Conservation (phyloP, 92 coral and sea anemone species). For the Porites cylindrica region DNA sequence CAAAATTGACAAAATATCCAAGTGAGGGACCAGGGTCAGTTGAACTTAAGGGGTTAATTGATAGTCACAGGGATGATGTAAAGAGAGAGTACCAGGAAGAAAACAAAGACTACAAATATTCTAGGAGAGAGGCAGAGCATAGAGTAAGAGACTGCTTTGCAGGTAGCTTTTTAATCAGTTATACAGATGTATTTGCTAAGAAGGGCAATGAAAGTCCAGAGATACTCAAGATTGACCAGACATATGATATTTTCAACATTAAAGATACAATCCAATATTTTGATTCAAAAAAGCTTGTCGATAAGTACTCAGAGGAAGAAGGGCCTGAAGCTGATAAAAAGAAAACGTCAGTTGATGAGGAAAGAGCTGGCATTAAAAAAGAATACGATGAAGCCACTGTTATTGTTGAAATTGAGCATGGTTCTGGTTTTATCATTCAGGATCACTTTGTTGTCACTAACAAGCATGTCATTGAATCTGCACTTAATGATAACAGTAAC, state of each 20-base stretch:
- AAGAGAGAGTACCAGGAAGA: background rate
- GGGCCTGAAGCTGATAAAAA: background rate
- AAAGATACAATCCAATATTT: background rate
- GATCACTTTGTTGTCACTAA: too few relatives aligned
- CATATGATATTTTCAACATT: slow-evolving; percentile 2
- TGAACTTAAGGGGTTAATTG: background rate
- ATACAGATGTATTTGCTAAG: background rate
- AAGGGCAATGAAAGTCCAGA: too few relatives aligned
- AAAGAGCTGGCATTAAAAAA: too few relatives aligned
- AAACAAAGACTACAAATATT: background rate
- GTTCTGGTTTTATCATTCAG: too few relatives aligned
- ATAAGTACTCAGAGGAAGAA: background rate
- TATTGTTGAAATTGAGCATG: too few relatives aligned
- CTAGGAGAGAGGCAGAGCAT: background rate
- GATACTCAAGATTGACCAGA: background rate
- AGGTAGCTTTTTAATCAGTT: background rate
- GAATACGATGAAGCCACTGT: too few relatives aligned
- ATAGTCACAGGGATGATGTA: background rate
- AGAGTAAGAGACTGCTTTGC: background rate
- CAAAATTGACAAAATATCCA: background rate
- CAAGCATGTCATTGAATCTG: too few relatives aligned
- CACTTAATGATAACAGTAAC: too few relatives aligned
- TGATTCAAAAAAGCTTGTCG: background rate
- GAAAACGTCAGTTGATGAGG: background rate
- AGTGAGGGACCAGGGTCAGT: background rate